phyloP scores from a whole-genome alignment of 2,113 vertebrate genomes.

The Laterallus jamaicensis region DNA sequence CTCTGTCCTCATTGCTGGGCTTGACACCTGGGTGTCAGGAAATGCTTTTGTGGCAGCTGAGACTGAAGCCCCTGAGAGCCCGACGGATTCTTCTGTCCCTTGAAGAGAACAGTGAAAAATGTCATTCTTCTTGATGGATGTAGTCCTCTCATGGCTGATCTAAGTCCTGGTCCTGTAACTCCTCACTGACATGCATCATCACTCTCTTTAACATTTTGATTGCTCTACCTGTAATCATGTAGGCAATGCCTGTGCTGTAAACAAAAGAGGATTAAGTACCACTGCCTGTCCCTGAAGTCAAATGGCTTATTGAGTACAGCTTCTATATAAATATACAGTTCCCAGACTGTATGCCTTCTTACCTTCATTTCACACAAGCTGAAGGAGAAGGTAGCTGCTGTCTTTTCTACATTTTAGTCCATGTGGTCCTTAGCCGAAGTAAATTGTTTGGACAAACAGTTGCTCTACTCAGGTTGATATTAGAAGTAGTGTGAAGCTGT shows the following conservation, averaged over 20 bases:
- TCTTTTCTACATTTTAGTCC: neutral
- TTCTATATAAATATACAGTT: neutral
- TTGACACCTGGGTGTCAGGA: accelerated
- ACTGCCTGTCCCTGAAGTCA: neutral
- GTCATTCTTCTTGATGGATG: neutral
- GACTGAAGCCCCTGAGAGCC: neutral
- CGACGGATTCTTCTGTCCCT: neutral
- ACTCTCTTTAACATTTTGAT: neutral
- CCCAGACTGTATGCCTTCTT: neutral
- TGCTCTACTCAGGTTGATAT: neutral
- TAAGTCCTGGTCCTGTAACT: neutral
- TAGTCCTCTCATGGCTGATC: neutral
- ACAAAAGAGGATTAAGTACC: neutral
- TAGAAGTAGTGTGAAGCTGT: neutral
- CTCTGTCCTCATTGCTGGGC: neutral
- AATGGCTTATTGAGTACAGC: neutral
- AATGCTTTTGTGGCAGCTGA: neutral
- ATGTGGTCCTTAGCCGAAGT: neutral
- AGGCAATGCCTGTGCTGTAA: neutral
- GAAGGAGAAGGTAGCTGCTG: neutral
- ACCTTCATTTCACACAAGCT: neutral
- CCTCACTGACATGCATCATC: neutral
- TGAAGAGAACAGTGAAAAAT: neutral
- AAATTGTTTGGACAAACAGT: neutral
- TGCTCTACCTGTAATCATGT: neutral